Evolutionary conservation across 2,888 invertebrate genomes (phyloP), one percentile per base, ranked within the genome.

Genomic region (Oscheius onirici): DNA sequence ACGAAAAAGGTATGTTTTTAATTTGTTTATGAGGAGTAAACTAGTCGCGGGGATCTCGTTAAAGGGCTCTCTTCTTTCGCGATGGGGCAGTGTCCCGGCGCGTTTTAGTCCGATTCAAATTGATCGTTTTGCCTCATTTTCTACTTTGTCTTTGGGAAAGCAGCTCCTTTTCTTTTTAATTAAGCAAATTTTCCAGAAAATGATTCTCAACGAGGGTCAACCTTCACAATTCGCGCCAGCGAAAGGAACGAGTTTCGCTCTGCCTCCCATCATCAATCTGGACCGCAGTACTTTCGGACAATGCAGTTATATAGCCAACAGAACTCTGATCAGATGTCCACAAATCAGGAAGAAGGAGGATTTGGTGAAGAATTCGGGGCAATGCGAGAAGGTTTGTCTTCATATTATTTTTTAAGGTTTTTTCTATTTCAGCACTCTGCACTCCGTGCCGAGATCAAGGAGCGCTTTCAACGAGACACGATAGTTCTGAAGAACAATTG

Each of bases 251-350:
- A 46, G 58, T 22, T 74, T 46, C 52, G 55, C 68, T 10, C 40
- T 76, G 3, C 40, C 65, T 0, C n/a, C 71, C 5, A 74, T 76
- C 26, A 41, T 8, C 34, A 71, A 78, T 52, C 76, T 71, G 57
- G 78, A 78, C 49, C 73, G 73, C 55, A 78, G 76, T 43, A 72
- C 43, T 10, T 78, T 76, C 55, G 73, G 63, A 5, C 76, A 76
- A 34, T 78, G 78, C 43, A 58, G 26, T 41, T 78, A 76, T 65
- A 54, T 65, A 3, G 76, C 70, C 2, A 55, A 71, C 11, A 34
- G 78, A 22, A 78, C 78, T 0, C 54, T 76, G 3, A 63, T 78
- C 3, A 58, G 71, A 11, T 78, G 78, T 51, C 71, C 44, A 41
- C 73, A 78, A 66, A 71, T 73, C 22, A 26, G 61, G 2, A 68